Evolutionary conservation across 2,113 vertebrate genomes (phyloP).

Genomic region (Oncorhynchus tshawytscha): DNA sequence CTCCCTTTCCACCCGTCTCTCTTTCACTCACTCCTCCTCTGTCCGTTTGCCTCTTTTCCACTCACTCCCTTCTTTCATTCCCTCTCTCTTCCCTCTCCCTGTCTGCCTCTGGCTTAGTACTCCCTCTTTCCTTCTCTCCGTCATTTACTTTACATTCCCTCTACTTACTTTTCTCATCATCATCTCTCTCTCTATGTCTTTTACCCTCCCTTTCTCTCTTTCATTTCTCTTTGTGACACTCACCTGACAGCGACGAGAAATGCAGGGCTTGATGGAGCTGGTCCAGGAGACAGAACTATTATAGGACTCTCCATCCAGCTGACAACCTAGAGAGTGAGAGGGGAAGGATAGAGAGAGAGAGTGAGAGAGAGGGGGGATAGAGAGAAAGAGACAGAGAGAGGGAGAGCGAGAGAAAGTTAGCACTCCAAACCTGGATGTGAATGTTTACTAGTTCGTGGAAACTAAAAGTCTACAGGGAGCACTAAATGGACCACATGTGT

Average conservation of each 20-base stretch:
- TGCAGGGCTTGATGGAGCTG: conserved; percentile 79
- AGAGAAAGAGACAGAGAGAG: too few relatives aligned
- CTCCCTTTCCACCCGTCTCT: too few relatives aligned
- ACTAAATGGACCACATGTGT: conserved; percentile 1
- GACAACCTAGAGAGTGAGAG: conserved; percentile 76
- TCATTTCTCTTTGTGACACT: conserved; percentile 11
- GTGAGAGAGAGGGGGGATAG: neutral
- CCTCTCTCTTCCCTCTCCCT: too few relatives aligned
- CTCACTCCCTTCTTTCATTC: too few relatives aligned
- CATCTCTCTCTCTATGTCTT: too few relatives aligned
- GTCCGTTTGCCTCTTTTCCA: too few relatives aligned
- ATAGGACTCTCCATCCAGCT: conserved; percentile 80
- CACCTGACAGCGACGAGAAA: conserved; percentile 89
- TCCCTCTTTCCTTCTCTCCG: neutral
- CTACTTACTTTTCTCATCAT: too few relatives aligned
- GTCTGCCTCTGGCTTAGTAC: neutral
- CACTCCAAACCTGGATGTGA: too few relatives aligned
- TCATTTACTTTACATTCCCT: neutral
- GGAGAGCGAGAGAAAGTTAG: too few relatives aligned
- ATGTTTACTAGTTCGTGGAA: neutral
- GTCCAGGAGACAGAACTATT: conserved; percentile 93
- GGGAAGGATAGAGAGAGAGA: conserved; percentile 1
- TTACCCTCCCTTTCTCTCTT: too few relatives aligned
- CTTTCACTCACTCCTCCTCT: too few relatives aligned
- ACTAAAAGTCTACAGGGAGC: neutral